Conservation (phyloP, 2,797 vertebrate genomes). For the Poecilia gillii region DNA sequence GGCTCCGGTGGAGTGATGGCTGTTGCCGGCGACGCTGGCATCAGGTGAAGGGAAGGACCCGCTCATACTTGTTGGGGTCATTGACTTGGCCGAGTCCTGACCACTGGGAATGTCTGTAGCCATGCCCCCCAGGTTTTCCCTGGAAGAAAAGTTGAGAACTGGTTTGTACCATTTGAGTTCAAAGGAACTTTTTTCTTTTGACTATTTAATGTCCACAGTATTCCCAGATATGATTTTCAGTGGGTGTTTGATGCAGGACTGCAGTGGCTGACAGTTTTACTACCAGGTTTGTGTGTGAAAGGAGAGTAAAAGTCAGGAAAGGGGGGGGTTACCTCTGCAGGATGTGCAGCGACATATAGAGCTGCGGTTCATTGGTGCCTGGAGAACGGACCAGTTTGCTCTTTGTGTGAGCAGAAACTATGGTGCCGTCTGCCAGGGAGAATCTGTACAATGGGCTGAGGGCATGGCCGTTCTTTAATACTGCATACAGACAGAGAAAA, state of each 20-base stretch:
- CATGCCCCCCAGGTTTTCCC: slow-evolving; percentile 88
- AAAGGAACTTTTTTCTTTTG: neutral
- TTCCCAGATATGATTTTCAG: neutral
- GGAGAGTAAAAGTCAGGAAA: neutral
- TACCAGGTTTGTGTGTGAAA: neutral
- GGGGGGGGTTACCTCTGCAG: slow-evolving; percentile 88
- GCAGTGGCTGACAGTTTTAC: too few species aligned
- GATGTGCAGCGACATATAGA: slow-evolving; percentile 95
- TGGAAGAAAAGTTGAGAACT: slow-evolving; percentile 52
- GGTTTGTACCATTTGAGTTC: neutral
- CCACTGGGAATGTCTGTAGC: slow-evolving; percentile 82
- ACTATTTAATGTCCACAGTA: neutral
- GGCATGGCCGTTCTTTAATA: slow-evolving; percentile 89
- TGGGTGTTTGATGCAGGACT: neutral
- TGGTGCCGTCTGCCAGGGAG: slow-evolving; percentile 92
- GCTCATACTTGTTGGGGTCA: slow-evolving; percentile 86
- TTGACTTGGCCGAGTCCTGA: slow-evolving; percentile 85
- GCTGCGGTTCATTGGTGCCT: slow-evolving; percentile 92
- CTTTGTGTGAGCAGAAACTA: slow-evolving; percentile 94
- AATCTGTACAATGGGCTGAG: slow-evolving; percentile 95
- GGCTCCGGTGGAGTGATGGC: slow-evolving; percentile 77
- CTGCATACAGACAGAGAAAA: slow-evolving; percentile 67
- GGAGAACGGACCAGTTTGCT: slow-evolving; percentile 93
- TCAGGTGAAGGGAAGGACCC: slow-evolving; percentile 85
- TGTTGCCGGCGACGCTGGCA: slow-evolving; percentile 89